phyloP scores from a whole-genome alignment of 2,113 vertebrate species.

The Choloepus hoffmanni region DNA sequence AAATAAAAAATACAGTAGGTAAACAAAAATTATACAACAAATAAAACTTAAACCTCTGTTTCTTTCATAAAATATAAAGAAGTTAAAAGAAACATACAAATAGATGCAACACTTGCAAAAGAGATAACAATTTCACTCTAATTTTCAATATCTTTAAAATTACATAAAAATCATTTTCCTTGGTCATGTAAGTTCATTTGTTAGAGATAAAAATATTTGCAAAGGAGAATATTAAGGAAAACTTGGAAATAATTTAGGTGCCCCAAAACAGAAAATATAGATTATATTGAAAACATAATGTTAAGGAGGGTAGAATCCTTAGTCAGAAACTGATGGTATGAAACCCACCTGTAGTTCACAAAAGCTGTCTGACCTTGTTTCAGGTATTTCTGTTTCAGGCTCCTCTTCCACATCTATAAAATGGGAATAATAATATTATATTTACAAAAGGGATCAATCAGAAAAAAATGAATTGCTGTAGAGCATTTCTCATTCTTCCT shows the following conservation, averaged over 20 bases:
- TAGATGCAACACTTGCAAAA: background rate
- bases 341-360: background rate
- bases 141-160: background rate
- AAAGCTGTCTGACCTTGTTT: background rate
- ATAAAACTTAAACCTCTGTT: too few species aligned
- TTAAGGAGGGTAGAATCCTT: background rate
- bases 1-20: too few species aligned
- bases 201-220: background rate
- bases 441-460: background rate
- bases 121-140: background rate
- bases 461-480: background rate
- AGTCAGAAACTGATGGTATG: background rate
- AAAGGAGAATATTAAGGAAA: background rate
- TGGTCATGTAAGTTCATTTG: background rate
- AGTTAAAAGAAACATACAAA: background rate
- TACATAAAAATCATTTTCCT: background rate
- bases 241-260: background rate
- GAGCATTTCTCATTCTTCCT: background rate
- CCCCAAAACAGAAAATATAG: too few species aligned
- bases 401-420: background rate
- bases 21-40: too few species aligned
- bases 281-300: rapidly evolving
- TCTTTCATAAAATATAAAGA: too few species aligned
- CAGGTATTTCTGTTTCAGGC: background rate
- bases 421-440: background rate